These are phyloP conservation scores for Phyllostomus hastatus DNA, from an alignment of 2,113 vertebrate species.

Conservation along the genomic window DNA sequence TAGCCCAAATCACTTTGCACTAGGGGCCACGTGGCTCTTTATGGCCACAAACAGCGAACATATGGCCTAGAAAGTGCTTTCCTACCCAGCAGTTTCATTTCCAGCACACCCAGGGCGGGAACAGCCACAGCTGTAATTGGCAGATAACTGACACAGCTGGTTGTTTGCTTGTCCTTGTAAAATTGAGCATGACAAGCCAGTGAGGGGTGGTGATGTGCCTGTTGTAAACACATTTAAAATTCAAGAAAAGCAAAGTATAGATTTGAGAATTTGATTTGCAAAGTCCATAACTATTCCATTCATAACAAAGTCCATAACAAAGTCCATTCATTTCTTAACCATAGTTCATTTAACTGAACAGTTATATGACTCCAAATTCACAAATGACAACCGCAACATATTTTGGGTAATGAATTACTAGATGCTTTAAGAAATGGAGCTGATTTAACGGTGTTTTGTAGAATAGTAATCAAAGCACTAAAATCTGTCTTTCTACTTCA, in stretches of 20 bases:
- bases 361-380: slow-evolving; percentile 63
- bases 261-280: slow-evolving; percentile 64
- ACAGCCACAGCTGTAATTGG: slow-evolving; percentile 17
- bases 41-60: background rate
- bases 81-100: background rate
- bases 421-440: slow-evolving; percentile 75
- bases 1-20: background rate
- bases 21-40: background rate
- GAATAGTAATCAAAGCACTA: slow-evolving; percentile 72
- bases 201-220: slow-evolving; percentile 54
- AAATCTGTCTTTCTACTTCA: slow-evolving; percentile 73
- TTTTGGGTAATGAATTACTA: slow-evolving; percentile 77
- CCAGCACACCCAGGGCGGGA: background rate
- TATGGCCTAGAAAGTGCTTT: background rate
- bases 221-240: slow-evolving; percentile 62
- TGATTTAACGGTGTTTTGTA: slow-evolving; percentile 69
- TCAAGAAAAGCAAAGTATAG: slow-evolving; percentile 50
- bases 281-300: slow-evolving; percentile 59
- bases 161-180: slow-evolving; percentile 64
- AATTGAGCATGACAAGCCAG: slow-evolving; percentile 59
- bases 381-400: slow-evolving; percentile 59
- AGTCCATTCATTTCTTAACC: slow-evolving; percentile 70
- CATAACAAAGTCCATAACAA: slow-evolving; percentile 50
- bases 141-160: background rate
- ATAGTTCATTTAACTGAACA: slow-evolving; percentile 74